Conservation (phyloP, 2,797 vertebrate genomes). For the Crenichthys baileyi region DNA sequence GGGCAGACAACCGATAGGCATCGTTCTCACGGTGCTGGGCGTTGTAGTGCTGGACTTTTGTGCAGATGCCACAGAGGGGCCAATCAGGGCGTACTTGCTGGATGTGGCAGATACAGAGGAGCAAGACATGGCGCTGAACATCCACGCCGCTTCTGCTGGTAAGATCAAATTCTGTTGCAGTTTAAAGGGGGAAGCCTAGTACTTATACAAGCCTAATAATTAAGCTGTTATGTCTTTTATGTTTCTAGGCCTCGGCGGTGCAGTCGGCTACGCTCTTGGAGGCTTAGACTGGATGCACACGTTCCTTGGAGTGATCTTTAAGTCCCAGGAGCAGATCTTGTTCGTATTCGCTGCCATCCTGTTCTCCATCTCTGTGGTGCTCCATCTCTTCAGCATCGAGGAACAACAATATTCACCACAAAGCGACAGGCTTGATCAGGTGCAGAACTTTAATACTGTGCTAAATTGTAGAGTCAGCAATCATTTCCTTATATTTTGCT, state of each 20-base stretch:
- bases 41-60: slow-evolving; percentile 97
- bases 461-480: not conserved
- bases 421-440: slow-evolving; percentile 85
- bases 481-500: not conserved
- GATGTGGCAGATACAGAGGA: slow-evolving; percentile 96
- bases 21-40: slow-evolving; percentile 94
- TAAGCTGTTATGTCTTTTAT: not conserved
- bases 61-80: slow-evolving; percentile 93
- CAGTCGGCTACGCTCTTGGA: slow-evolving; percentile 94
- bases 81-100: slow-evolving; percentile 94
- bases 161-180: not conserved
- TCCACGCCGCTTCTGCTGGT: slow-evolving; percentile 97
- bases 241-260: slow-evolving; percentile 90
- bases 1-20: slow-evolving; percentile 89
- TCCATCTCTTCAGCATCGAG: slow-evolving; percentile 95
- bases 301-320: slow-evolving; percentile 87
- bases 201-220: not conserved
- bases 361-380: slow-evolving; percentile 87
- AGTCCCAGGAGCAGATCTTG: slow-evolving; percentile 96
- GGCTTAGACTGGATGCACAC: slow-evolving; percentile 97
- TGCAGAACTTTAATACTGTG: slow-evolving; percentile 16
- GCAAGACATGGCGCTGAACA: slow-evolving; percentile 99
- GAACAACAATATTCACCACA: slow-evolving; percentile 91
- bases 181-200: not conserved
- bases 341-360: slow-evolving; percentile 94